Base-by-base conservation (phyloP, 1,140 invertebrate genomes). In the Ridgeia piscesae region DNA sequence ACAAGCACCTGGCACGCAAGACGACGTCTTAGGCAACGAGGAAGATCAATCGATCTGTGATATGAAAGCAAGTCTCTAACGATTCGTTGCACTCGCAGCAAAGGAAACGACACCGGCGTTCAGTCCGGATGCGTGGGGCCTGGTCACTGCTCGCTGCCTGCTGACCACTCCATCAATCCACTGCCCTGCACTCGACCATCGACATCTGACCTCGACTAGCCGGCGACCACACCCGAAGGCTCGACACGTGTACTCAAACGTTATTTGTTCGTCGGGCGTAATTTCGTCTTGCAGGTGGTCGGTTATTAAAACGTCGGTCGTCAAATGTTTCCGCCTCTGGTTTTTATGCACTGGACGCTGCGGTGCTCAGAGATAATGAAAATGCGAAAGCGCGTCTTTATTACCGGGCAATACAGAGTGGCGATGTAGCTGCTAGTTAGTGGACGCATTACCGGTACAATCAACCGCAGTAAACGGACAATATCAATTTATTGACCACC, bases 241-340 rank as follows among this genome's bases (percentile, higher is more conserved):
- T 2, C 58, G 2, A 21, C 58, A 21, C 17, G 58, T 77, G 58
- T 77, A 31, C 58, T 77, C 58, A 21, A 77, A 21, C 27, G 11
- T 77, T 31, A 77, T 77, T 77, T 77, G 58, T 77, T 77, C 58
- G 11, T 77, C 58, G 8, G 58, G 17, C 58, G 27, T 77, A 77
- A 77, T 77, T 17, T 77, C 58, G 14, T 21, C 58, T 17, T 77
- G 42, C 42, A 42, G 58, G 58, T 77, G 58, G 58, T 77, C 58
- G 58, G 58, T 77, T 77, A 77, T 77, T 77, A 77, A 77, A 77
- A 77, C 58, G 58, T 77, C 58, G 58, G 58, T 77, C 58, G 58
- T 77, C 58, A 77, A 77, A 77, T 21, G 58, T 31, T 21, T 77
- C 58, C 58, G 58, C 17, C 58, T 9, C 6, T 8, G 58, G 8